Percentiles rank a stretch among this genome's conserved stretches.
Evolutionary conservation across 2,888 invertebrate genomes (phyloP).

Genomic region (Eustalomyia histrio): DNA sequence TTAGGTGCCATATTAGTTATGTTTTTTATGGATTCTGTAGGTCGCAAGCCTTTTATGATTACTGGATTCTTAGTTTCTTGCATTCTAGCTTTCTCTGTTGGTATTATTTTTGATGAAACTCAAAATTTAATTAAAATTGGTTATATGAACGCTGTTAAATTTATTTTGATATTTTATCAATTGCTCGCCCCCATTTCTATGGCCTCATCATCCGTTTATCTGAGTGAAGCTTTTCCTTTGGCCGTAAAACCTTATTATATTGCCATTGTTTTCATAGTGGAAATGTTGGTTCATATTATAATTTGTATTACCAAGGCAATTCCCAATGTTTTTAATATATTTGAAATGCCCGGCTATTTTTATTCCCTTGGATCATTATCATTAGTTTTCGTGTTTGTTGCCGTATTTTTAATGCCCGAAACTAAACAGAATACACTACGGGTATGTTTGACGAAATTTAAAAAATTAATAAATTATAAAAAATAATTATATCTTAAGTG

Average conservation of each 20-base stretch:
- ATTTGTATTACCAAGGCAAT: conserved; percentile 31
- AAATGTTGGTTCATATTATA: conserved; percentile 70
- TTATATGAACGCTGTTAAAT: conserved; percentile 66
- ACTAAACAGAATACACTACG: conserved; percentile 70
- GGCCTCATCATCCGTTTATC: conserved; percentile 72
- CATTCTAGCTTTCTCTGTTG: conserved; percentile 68
- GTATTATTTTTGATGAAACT: conserved; percentile 40
- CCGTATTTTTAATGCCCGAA: conserved; percentile 71
- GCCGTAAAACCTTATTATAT: conserved; percentile 71
- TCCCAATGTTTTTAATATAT: background rate
- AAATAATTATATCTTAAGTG: background rate
- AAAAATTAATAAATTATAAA: background rate
- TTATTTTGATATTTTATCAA: conserved; percentile 69
- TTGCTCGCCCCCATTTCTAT: conserved; percentile 71
- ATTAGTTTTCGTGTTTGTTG: conserved; percentile 65
- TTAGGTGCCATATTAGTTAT: conserved; percentile 59
- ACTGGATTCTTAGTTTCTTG: conserved; percentile 68
- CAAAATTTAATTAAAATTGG: background rate
- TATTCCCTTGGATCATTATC: conserved; percentile 68
- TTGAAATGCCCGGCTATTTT: conserved; percentile 65
- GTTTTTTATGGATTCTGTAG: conserved; percentile 68
- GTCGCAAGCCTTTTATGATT: conserved; percentile 70
- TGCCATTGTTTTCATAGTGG: conserved; percentile 69
- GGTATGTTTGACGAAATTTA: conserved; percentile 70
- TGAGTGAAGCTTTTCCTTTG: conserved; percentile 75